Base-by-base conservation (phyloP, 2,888 invertebrate genomes). In the Adelognathus sp. region DNA sequence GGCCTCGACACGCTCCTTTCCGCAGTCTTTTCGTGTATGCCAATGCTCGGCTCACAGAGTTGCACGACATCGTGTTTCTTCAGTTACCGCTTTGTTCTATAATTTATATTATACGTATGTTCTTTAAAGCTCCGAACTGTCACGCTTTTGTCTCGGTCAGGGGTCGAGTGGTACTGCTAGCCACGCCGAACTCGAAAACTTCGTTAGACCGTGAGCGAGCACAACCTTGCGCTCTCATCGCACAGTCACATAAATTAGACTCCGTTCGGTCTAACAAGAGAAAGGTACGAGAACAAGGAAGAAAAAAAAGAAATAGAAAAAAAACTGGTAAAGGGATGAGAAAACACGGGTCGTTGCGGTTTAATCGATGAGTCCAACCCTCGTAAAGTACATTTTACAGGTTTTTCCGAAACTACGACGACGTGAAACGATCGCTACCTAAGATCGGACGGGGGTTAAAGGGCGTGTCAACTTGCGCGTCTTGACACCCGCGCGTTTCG, bases 101-200 rank as follows among this genome's bases (percentile, higher is more conserved):
- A 88, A 89, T 89, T 88, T 86, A 87, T 87, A 88, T 88, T 88
- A 86, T 87, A 86, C 84, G 87, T n/a, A n/a, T n/a, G n/a, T n/a
- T n/a, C 88, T 88, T 80, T 79, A 79, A 86, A 89, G 64, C 24
- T 41, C 44, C 67, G 71, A 67, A 83, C 83, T 86, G 89, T 89
- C 90, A 88, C 88, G 88, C 88, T 89, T 79, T n/a, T 41, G 69
- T 66, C 74, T 67, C 85, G 76, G 83, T 82, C 83, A 83, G 83
- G 84, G 85, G 84, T 89, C 86, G 89, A 90, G 89, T 90, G 90
- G 90, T 87, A 90, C 88, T 88, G 86, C 89, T 89, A 88, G 86
- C 87, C 89, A n/a, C n/a, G 84, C 89, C 85, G 83, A 88, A 85
- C 86, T 88, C 85, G 84, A 85, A n/a, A 84, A 85, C 81, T 86